Percentiles rank a stretch among this genome's conserved stretches.
Evolutionary conservation across 35 echinoderm and acorn worm species (phyloP).

Genomic region (Acanthaster planci): DNA sequence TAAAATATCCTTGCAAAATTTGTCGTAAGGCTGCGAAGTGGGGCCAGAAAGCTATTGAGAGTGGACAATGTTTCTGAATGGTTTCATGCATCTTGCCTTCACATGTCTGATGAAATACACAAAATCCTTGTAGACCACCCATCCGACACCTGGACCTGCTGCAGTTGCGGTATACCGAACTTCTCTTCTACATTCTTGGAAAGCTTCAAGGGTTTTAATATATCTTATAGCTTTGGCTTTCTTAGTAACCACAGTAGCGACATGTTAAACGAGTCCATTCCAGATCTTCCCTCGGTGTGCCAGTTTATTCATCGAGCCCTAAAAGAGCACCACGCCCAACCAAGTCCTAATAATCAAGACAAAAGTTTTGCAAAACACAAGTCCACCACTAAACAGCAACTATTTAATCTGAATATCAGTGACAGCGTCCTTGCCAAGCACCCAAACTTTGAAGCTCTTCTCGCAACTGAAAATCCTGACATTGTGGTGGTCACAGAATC

Average conservation of each 20-base stretch:
- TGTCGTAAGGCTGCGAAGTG: constrained; percentile 44
- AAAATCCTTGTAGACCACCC: neutral
- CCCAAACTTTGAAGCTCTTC: constrained; percentile 24
- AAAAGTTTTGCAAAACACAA: neutral
- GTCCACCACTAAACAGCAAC: no score
- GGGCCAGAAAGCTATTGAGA: constrained; percentile 43
- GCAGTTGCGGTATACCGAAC: constrained; percentile 30
- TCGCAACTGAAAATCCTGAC: constrained; percentile 31
- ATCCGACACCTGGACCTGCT: neutral
- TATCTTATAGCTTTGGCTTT: constrained; percentile 35
- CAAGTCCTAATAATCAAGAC: no score
- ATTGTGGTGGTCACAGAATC: constrained; percentile 29
- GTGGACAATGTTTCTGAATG: constrained; percentile 29
- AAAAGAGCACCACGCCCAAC: neutral
- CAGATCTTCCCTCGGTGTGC: neutral
- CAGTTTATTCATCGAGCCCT: neutral
- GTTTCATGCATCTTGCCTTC: constrained; percentile 19
- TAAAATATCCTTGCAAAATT: constrained; percentile 19
- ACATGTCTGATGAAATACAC: neutral
- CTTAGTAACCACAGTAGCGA: no score
- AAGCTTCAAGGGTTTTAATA: neutral
- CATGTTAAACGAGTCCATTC: no score
- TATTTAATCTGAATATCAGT: constrained; percentile 16
- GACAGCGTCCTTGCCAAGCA: constrained; percentile 27
- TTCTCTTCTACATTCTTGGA: constrained; percentile 16